Base-by-base conservation (phyloP, 2,888 invertebrate genomes). In the Noctua janthina region DNA sequence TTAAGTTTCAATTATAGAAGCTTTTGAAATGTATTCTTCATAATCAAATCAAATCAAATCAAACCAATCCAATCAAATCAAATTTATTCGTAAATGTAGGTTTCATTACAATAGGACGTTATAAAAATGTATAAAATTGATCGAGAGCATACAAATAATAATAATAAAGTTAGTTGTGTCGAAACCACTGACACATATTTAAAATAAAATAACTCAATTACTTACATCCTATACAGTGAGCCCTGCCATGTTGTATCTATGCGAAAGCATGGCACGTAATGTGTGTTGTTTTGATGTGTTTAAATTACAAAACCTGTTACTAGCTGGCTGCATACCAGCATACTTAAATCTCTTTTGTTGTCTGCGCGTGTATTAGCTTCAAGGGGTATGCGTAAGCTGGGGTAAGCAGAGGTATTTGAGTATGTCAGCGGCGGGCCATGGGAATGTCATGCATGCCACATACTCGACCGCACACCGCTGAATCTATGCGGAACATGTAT, bases 401-500 rank as follows among this genome's bases (percentile, higher is more conserved):
- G 76, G 67, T 83, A 71, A 51, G 73, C 70, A 74, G 78, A 69
- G 86, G 68, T 76, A 83, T 87, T 76, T 10, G 62, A 67, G 70
- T 75, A 82, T 71, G 78, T 78, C 64, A 72, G 54, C 59, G 2
- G 62, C 51, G 67, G 29, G 17, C 54, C 62, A 84, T 71, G 77
- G 76, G 85, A 87, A 87, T 87, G 69, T 71, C 62, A 79, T 69
- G 62, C 75, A 72, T 77, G 85, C 74, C 74, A 62, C 35, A 35
- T 62, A 69, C 43, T 71, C 43, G 70, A 85, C 86, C 86, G 72
- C 84, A 76, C 74, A 51, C 29, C 35, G 56, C 49, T 20, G 13
- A 70, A 64, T 77, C 13, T 87, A 86, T 80, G 81, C 11, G 70
- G 56, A 54, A 80, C 35, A 59, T 54, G 67, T 74, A 59, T 71